Base-by-base conservation (phyloP, 2,888 invertebrate species). In the Omphaloscelis lunosa region DNA sequence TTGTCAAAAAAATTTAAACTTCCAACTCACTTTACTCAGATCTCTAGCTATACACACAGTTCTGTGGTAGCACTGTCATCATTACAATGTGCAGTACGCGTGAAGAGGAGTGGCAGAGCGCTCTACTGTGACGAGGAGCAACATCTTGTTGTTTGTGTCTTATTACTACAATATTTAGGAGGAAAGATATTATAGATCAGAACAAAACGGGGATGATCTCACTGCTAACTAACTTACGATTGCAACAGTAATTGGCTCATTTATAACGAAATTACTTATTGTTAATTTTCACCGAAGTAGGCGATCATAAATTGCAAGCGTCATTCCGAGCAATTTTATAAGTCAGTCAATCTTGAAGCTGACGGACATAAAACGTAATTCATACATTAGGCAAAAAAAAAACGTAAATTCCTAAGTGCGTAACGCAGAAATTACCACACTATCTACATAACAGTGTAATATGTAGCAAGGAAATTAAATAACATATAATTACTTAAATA, bases 21-120 rank as follows among this genome's bases (percentile, higher is more conserved):
- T n/a, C n/a, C 59, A 74, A 23, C 45, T 73, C 29, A 23, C 15
- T 59, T 12, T 7, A 62, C 56, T 17, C 12, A 11, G 1, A 51
- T 41, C 17, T 69, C n/a, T 58, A 71, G 27, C 15, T 12, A 23
- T 7, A n/a, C n/a, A 29, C 12, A 23, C n/a, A 27, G 27, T 34
- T 53, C 56, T 51, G n/a, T 72, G 20, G 85, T 84, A 85, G 53
- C 67, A 17, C 85, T 15, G 66, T 53, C 59, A 58, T 78, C 82
- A 88, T 89, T 87, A 89, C 78, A 23, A 77, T 86, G 90, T 73
- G 86, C 90, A 87, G 76, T 65, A 77, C 75, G 86, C 89, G 88
- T 90, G 87, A 87, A 87, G 84, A 84, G 86, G 89, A 86, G 89
- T 82, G 89, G 75, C 83, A 69, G 85, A 45, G 75, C 89, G 80